Percentiles rank a stretch among this genome's conserved stretches.
Evolutionary conservation across 2,888 invertebrate species (phyloP).

Genomic region (Tinea trinotella): DNA sequence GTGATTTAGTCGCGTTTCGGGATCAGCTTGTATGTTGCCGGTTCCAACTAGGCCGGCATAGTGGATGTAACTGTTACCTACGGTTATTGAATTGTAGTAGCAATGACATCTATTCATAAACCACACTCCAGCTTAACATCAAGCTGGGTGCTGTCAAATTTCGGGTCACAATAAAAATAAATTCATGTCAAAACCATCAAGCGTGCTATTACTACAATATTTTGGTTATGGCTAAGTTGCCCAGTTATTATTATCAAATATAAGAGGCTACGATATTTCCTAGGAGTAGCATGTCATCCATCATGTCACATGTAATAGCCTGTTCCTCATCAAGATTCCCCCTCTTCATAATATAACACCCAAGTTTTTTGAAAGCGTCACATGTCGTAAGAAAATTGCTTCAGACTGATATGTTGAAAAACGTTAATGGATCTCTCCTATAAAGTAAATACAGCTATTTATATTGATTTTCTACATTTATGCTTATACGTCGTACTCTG

Average conservation of each 20-base stretch:
- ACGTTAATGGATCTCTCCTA: conserved; percentile 6
- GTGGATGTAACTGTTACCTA: no score
- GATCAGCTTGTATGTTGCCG: no score
- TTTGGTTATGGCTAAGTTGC: neutral
- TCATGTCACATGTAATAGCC: conserved; percentile 18
- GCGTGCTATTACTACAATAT: no score
- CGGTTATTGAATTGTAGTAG: no score
- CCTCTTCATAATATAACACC: conserved; percentile 16
- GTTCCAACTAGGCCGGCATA: no score
- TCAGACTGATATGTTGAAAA: conserved; percentile 11
- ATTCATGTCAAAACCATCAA: no score
- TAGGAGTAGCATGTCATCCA: conserved; percentile 13
- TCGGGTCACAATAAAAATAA: no score
- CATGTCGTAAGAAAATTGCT: conserved; percentile 19
- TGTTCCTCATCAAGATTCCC: conserved; percentile 18
- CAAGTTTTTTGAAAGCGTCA: conserved; percentile 18
- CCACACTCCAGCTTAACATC: no score
- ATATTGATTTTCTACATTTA: neutral
- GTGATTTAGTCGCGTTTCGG: no score
- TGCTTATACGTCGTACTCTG: no score
- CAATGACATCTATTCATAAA: no score
- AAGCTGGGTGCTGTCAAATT: no score
- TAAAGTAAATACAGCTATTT: neutral
- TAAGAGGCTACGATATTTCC: neutral
- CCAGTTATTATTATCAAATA: conserved; percentile 1